Base-by-base conservation (phyloP, 1,140 invertebrate species). In the Chrysomallon squamiferum region DNA sequence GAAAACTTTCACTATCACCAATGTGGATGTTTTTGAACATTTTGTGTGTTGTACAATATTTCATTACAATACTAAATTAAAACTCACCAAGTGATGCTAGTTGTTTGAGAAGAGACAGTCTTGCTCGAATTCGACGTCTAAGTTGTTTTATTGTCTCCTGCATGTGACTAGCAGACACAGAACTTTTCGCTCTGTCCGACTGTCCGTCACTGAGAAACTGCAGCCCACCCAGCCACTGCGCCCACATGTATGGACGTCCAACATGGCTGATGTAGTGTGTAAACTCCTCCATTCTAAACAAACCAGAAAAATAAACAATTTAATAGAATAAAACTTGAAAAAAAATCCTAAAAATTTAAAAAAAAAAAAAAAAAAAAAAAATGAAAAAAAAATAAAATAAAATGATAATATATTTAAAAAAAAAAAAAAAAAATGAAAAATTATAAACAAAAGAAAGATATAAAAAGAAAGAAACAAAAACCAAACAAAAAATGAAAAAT, bases 181-280 rank as follows among this genome's bases (percentile, higher is more conserved):
- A 57, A 29, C 65, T 74, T 50, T 70, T 69, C 20, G 74, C 72
- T 6, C 62, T 63, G 15, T 69, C 63, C n/a, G 62, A 33, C 6
- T 52, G 32, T 13, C 54, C 47, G 62, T 65, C 41, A 27, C 49
- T 67, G 20, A 92, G 87, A 76, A 95, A 95, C 81, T 94, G 89
- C 58, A 95, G 84, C 2, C 95, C 94, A 76, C 92, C 93, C 84
- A 97, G 89, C 84, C 90, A 89, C 85, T 98, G 95, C 1, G 93
- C 92, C 95, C 95, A 98, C 69, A 89, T 87, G 75, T 94, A 97
- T 0, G 95, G 93, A 71, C 90, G 89, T 0, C 95, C 95, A 58
- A 92, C 82, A n/a, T 83, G 73, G 30, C 62, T 30, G 27, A 88
- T 69, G 65, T 86, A 81, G 22, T 83, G 89, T 86, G 61, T 87